These are phyloP conservation scores for Platanista minor DNA, from an alignment of 2,113 vertebrate species.

Conservation along the genomic window DNA sequence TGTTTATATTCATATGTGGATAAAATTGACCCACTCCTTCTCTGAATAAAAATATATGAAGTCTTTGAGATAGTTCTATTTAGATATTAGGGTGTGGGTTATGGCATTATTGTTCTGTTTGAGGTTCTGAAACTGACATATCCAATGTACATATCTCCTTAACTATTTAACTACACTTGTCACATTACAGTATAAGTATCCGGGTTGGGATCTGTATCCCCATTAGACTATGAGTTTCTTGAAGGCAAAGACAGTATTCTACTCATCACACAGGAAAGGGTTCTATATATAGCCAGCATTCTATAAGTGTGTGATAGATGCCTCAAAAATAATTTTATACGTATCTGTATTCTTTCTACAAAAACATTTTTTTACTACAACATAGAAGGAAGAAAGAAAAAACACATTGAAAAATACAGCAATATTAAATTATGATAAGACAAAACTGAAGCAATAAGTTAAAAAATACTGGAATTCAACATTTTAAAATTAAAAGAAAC, in stretches of 20 bases:
- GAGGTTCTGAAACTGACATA: not conserved
- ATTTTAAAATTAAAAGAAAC: slow-evolving; percentile 9
- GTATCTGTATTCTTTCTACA: not conserved
- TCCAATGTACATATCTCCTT: not conserved
- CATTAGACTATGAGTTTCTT: not conserved
- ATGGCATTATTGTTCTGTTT: not conserved
- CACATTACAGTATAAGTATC: not conserved
- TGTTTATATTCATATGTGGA: slow-evolving; percentile 73
- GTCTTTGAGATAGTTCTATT: slow-evolving; percentile 32
- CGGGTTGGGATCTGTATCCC: not conserved
- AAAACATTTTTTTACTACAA: slow-evolving; percentile 33
- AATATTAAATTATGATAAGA: slow-evolving; percentile 2
- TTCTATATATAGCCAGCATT: not conserved
- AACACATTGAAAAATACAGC: not conserved
- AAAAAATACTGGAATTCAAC: not conserved
- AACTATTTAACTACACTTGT: not conserved
- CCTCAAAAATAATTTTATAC: not conserved
- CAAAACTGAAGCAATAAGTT: not conserved
- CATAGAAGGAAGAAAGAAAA: slow-evolving; percentile 37
- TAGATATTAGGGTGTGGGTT: not conserved
- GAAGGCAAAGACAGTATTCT: not conserved
- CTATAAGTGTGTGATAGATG: not conserved
- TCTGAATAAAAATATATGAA: slow-evolving; percentile 11
- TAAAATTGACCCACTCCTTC: slow-evolving; percentile 65
- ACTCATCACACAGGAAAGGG: not conserved